Percentiles rank a stretch among this genome's conserved stretches.
Evolutionary conservation across 2,113 vertebrate genomes (phyloP).

Genomic region (Platysteira castanea): DNA sequence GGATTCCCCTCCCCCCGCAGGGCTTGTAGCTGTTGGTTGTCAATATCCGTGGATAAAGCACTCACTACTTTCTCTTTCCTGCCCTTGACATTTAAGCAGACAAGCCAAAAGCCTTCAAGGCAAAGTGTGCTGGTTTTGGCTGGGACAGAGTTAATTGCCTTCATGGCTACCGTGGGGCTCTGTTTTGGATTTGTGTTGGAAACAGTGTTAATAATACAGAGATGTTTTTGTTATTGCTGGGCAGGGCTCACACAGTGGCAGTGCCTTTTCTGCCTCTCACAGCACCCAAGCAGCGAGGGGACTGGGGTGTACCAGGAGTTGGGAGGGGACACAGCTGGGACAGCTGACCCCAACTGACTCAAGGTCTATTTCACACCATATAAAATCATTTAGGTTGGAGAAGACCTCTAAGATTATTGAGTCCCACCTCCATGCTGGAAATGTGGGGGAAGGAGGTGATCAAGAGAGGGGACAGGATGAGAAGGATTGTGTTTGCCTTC

Average conservation of each 20-base stretch:
- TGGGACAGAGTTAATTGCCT: neutral
- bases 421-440: neutral
- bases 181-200: neutral
- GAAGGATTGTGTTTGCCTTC: neutral
- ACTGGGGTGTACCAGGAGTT: accelerated
- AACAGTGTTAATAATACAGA: neutral
- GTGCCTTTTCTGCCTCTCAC: neutral
- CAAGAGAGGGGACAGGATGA: too few relatives aligned
- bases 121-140: neutral
- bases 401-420: neutral
- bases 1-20: accelerated
- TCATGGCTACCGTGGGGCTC: neutral
- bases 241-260: neutral
- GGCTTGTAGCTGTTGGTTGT: neutral
- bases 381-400: neutral
- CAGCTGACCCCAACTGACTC: neutral
- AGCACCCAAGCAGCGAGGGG: accelerated
- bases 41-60: neutral
- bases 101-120: neutral
- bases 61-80: neutral
- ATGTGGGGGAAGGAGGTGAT: accelerated
- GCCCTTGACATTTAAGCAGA: neutral
- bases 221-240: neutral
- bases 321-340: neutral
- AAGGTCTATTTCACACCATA: neutral